Base-by-base conservation (phyloP, 2,888 invertebrate genomes). In the Eulithis testata region DNA sequence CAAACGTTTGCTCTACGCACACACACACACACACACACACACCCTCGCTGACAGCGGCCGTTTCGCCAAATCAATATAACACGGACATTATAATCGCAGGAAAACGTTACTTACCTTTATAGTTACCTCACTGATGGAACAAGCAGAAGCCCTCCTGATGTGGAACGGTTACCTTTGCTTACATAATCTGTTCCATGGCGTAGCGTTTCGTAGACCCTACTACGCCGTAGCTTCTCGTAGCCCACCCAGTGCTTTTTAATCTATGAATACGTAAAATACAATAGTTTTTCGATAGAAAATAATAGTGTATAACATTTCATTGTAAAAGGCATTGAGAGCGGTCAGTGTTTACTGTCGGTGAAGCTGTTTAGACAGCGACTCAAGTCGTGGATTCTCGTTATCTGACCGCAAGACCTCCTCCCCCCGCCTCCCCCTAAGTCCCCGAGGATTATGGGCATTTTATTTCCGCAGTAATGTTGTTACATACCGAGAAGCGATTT, bases 401-500 rank as follows among this genome's bases (percentile, higher is more conserved):
- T 58, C 53, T 63, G 63, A 63, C 65, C 66, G 60, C 54, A 14
- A 37, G 53, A 53, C 36, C 52, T 36, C 51, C 49, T 27, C n/a
- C 9, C 37, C 50, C 36, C 11, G 44, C 21, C 14, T 12, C 21
- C 54, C 21, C 31, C 31, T 4, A 4, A 6, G 31, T 40, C 9
- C 7, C 6, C 8, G 40, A 40, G 40, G 63, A 60, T 59, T 65
- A 66, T 60, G 31, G 62, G 40, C 68, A 62, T 68, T 66, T 66
- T 63, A 64, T 58, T 63, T 63, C 51, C 44, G 37, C 54, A 55
- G 47, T 60, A 60, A 58, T 55, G 57, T 59, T 57, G 66, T 60
- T 59, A 65, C 63, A 63, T 63, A 53, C 62, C 43, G 53, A 53
- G 65, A 50, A 63, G 65, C 51, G 61, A 65, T 71, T 69, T 69